These are phyloP conservation scores for Paragorgia papillata DNA, from an alignment of 92 coral and sea anemone genomes.

Conservation along the genomic window DNA sequence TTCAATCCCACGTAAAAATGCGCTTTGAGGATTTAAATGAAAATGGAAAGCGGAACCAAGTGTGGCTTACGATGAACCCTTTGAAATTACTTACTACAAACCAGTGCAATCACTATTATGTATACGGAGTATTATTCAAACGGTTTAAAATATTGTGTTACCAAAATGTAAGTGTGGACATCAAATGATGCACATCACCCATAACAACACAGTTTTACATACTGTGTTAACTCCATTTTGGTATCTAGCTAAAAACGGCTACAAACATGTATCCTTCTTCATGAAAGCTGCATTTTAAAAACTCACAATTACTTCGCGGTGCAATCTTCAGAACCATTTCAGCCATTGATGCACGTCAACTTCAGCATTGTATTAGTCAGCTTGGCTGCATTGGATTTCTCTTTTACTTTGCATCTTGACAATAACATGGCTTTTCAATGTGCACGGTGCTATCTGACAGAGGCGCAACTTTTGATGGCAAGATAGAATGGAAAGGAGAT, in stretches of 20 bases:
- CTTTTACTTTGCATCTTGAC: neutral
- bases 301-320: neutral
- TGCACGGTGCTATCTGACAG: slow-evolving; percentile 2
- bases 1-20: too few species aligned
- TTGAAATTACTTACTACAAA: neutral
- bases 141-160: neutral
- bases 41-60: too few species aligned
- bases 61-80: neutral
- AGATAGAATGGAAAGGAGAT: slow-evolving; percentile 71
- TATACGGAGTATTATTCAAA: neutral
- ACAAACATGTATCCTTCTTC: neutral
- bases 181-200: neutral
- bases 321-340: neutral
- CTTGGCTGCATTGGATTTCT: neutral
- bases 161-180: neutral
- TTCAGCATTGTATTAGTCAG: too few species aligned
- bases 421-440: neutral
- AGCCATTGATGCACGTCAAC: too few species aligned
- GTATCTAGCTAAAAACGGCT: neutral
- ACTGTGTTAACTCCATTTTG: neutral
- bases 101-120: neutral
- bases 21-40: too few species aligned
- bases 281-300: neutral
- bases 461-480: slow-evolving; percentile 69
- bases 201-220: neutral